phyloP scores from a whole-genome alignment of 2,113 vertebrate species.

The Manacus vitellinus region DNA sequence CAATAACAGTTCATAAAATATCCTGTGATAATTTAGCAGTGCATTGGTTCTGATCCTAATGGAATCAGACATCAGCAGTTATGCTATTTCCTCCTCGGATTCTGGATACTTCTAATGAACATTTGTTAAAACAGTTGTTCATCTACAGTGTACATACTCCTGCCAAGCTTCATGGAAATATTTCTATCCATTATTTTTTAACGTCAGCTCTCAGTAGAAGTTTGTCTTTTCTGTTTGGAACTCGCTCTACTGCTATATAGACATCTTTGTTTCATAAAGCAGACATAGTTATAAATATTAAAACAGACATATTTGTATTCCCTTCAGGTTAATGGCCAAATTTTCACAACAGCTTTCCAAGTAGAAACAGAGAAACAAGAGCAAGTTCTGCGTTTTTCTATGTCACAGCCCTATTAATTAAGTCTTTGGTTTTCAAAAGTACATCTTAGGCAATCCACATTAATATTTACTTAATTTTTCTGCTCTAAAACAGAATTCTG shows the following conservation, averaged over 20 bases:
- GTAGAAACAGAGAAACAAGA: not conserved
- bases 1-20: slow-evolving; percentile 58
- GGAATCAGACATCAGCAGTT: slow-evolving; percentile 64
- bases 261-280: slow-evolving; percentile 1
- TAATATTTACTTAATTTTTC: not conserved
- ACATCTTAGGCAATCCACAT: not conserved
- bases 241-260: not conserved
- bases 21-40: slow-evolving; percentile 52
- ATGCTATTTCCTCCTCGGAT: slow-evolving; percentile 52
- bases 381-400: not conserved
- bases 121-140: slow-evolving; percentile 71
- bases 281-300: not conserved
- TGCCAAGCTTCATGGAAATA: slow-evolving; percentile 54
- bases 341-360: not conserved
- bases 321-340: not conserved
- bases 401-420: not conserved
- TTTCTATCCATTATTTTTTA: slow-evolving; percentile 57
- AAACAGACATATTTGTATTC: not conserved
- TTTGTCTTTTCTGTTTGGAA: slow-evolving; percentile 13
- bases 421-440: not conserved
- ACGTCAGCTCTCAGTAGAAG: not conserved
- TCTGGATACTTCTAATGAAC: slow-evolving; percentile 59
- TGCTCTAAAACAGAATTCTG: not conserved
- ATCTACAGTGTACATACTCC: slow-evolving; percentile 40
- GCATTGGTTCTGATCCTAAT: slow-evolving; percentile 66